Conservation (phyloP, 2,797 vertebrate species). For the Argya squamiceps region DNA sequence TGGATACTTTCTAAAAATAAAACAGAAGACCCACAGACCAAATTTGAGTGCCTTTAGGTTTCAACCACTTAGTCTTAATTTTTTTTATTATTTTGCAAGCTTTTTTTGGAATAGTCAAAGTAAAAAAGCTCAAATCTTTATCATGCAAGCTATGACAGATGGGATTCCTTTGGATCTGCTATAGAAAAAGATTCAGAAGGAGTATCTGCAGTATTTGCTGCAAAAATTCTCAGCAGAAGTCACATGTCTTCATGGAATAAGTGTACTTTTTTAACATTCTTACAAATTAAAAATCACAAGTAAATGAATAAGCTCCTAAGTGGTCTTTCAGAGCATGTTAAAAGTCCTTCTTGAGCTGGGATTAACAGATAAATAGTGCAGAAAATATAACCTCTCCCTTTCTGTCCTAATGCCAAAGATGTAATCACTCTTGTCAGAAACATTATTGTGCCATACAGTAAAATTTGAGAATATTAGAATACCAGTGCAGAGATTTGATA, state of each 20-base stretch:
- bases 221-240: not conserved
- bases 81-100: not conserved
- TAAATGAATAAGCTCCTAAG: not conserved
- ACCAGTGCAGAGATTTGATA: not conserved
- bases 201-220: not conserved
- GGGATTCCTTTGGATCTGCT: not conserved
- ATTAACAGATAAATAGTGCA: not conserved
- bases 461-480: slow-evolving; percentile 35
- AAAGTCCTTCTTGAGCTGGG: not conserved
- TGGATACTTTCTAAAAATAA: not conserved
- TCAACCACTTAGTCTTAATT: not conserved
- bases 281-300: not conserved
- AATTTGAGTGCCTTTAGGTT: not conserved
- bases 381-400: not conserved
- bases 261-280: not conserved
- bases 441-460: not conserved
- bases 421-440: slow-evolving; percentile 1
- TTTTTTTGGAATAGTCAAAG: not conserved
- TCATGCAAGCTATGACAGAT: not conserved
- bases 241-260: not conserved
- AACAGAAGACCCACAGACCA: not conserved
- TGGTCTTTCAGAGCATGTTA: not conserved
- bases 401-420: not conserved
- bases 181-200: not conserved
- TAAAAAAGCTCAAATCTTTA: not conserved